Base-by-base conservation (phyloP, 2,888 invertebrate genomes). In the Cistogaster globosa region DNA sequence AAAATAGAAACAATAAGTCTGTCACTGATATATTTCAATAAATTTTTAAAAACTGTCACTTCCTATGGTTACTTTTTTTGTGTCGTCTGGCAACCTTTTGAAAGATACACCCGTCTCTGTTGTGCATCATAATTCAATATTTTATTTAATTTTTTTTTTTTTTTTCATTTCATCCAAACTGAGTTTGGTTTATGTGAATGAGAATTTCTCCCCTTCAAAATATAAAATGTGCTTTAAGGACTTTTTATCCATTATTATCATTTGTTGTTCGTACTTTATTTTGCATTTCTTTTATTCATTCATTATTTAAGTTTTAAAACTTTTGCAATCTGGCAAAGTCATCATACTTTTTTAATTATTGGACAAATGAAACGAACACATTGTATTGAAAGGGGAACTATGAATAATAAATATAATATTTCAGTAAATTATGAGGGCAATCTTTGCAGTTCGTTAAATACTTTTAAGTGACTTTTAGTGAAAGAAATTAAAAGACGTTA, bases 261-360 rank as follows among this genome's bases (percentile, higher is more conserved):
- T 22, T 58, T 16, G 1, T 26, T 26, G 1, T 26, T 26, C 4
- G 26, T 26, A 26, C 2, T 2, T 65, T 57, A 51, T 51, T 26
- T 14, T 18, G 26, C 26, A 42, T 20, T 14, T 60, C 2, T 18
- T 51, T 51, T 7, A n/a, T 14, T 55, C 55, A 62, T 63, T 63
- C 45, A 26, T 62, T 12, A 68, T 38, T 53, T 53, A 8, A 11
- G 71, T 71, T 18, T 22, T 18, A 20, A 48, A 60, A n/a, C 36
- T 77, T 62, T 26, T 42, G 60, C 42, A 72, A 82, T 71, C 20
- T 36, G 48, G 78, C 63, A 65, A 72, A 69, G 42, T 83, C 78
- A 79, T 79, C 83, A 79, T 63, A 65, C 42, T 81, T 68, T 67
- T 5, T 32, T 53, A 53, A 38, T 26, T 26, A 26, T 9, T 45